Base-by-base conservation (phyloP, 2,888 invertebrate genomes). In the Synanthedon myopaeformis region DNA sequence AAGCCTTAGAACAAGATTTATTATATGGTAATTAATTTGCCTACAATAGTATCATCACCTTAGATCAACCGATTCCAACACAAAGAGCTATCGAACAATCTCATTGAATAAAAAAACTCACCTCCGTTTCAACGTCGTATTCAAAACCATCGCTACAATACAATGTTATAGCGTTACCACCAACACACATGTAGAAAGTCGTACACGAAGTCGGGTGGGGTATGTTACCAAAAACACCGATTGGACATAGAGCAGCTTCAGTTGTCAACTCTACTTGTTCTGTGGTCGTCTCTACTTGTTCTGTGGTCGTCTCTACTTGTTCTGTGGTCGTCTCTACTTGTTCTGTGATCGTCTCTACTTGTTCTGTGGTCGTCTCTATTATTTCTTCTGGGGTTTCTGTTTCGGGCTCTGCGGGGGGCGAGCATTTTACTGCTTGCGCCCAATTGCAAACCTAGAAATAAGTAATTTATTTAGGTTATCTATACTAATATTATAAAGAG, bases 181-280 rank as follows among this genome's bases (percentile, higher is more conserved):
- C 69, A 0, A 65, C 55, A 52, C 79, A 79, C 63, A 71, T 61
- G 52, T 59, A 75, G 57, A 72, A 78, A 0, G 66, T 60, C 17
- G 70, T 60, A 50, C 78, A 79, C 3, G 52, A 41, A 3, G 60
- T 56, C 0, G 76, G 74, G 52, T 79, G 72, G 0, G 76, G 63
- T 0, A 74, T 57, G 8, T 70, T 70, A 0, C 72, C 74, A 19
- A 67, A 65, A 0, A 56, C 52, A 0, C 67, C 70, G 1, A 61
- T 41, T 0, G 70, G 67, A 49, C 75, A 76, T 1, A 69, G 51
- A 12, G 35, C 35, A 10, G 23, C 41, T 23, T 23, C 12, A n/a
- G 51, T 23, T 35, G 51, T 35, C 17, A 35, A 35, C n/a, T 28
- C 35, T 51, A 19, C 13, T 35, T 13, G 12, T 35, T 23, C 35